phyloP scores from a whole-genome alignment of 2,888 invertebrate species.

The Argyra leucocephala region DNA sequence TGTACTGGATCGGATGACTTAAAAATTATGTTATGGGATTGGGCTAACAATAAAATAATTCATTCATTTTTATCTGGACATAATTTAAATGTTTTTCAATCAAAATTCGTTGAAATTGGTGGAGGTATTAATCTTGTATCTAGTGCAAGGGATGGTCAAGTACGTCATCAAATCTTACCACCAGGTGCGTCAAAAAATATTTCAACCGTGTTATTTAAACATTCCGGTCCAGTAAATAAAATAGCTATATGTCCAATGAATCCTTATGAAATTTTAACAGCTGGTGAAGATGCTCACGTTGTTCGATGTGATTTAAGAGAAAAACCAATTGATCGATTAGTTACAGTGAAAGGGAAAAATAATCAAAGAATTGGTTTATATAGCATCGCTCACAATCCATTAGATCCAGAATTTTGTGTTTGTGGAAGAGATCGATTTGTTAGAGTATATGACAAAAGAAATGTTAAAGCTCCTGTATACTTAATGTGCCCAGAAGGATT shows the following conservation, averaged over 20 bases:
- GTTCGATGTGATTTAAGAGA: slow-evolving; percentile 73
- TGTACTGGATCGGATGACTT: slow-evolving; percentile 89
- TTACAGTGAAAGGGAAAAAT: slow-evolving; percentile 49
- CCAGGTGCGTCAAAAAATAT: slow-evolving; percentile 37
- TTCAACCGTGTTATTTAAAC: slow-evolving; percentile 53
- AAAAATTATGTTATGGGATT: slow-evolving; percentile 80
- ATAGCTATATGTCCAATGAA: slow-evolving; percentile 64
- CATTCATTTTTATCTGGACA: slow-evolving; percentile 72
- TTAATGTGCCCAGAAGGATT: slow-evolving; percentile 51
- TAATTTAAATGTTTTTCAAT: slow-evolving; percentile 79
- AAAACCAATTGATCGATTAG: slow-evolving; percentile 38
- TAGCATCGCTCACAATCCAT: slow-evolving; percentile 79
- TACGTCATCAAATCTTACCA: slow-evolving; percentile 52
- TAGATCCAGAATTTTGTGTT: slow-evolving; percentile 68
- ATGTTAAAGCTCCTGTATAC: slow-evolving; percentile 46
- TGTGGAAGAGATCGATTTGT: slow-evolving; percentile 73
- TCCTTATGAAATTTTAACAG: slow-evolving; percentile 70
- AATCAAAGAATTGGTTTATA: slow-evolving; percentile 65
- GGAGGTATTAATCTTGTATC: slow-evolving; percentile 76
- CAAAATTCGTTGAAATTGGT: slow-evolving; percentile 67
- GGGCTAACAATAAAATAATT: slow-evolving; percentile 60
- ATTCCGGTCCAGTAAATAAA: slow-evolving; percentile 74
- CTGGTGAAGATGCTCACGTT: slow-evolving; percentile 80
- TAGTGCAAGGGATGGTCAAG: slow-evolving; percentile 82
- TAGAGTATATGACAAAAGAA: slow-evolving; percentile 65